Percentiles rank a stretch among this genome's conserved stretches.
Evolutionary conservation across 37 sponge, comb jelly and placozoan species (phyloP).

Genomic region (Chondrilla cf. caribensis): DNA sequence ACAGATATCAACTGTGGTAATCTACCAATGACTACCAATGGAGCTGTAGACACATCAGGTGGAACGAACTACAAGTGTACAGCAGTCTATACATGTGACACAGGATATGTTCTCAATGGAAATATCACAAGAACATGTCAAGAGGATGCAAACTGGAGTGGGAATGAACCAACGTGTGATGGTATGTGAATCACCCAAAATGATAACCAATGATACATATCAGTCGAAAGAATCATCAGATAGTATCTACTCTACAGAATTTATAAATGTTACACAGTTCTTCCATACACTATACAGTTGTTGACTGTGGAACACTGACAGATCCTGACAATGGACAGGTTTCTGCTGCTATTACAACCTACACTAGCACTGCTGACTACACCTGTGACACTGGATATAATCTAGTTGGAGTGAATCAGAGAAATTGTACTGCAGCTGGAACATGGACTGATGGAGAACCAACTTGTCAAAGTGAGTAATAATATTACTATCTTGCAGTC

Average conservation of each 20-base stretch:
- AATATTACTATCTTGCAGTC: too few species aligned
- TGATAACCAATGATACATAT: too few species aligned
- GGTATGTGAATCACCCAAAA: neutral
- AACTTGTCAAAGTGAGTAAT: slow-evolving; percentile 1
- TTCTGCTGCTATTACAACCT: neutral
- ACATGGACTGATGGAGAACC: neutral
- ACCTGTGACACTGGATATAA: neutral
- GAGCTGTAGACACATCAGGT: slow-evolving; percentile 5
- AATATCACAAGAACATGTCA: neutral
- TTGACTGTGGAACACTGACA: slow-evolving; percentile 2
- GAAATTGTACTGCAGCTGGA: neutral
- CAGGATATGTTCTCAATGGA: neutral
- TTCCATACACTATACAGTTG: too few species aligned
- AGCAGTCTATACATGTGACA: neutral
- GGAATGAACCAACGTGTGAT: neutral
- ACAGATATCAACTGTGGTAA: neutral
- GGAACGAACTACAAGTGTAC: slow-evolving; percentile 1
- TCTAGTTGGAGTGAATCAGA: neutral
- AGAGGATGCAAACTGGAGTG: neutral
- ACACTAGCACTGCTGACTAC: neutral
- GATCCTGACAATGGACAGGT: neutral
- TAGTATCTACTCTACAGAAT: too few species aligned
- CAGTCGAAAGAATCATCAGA: too few species aligned
- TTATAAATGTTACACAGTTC: too few species aligned
- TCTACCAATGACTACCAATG: neutral